Percentiles rank a stretch among this genome's conserved stretches.
phyloP scores from a whole-genome alignment of 2,797 vertebrate species.

The Sternarchorhynchus goeldii region DNA sequence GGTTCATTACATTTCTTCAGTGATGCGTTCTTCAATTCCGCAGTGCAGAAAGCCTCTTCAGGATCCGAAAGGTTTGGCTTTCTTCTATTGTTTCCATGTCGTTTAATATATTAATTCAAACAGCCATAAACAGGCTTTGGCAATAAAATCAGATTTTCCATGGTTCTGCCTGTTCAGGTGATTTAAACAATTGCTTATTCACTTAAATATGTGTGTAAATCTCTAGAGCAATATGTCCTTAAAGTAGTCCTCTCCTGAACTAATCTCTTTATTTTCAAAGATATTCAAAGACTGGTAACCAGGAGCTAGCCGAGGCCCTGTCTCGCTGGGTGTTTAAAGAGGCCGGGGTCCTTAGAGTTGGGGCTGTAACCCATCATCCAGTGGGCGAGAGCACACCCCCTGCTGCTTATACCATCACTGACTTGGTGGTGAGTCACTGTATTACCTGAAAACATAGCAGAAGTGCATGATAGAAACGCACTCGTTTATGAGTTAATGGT shows the following conservation, averaged over 20 bases:
- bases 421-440: constrained; percentile 87
- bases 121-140: too few relatives aligned
- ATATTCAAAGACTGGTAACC: constrained; percentile 88
- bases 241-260: not conserved
- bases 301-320: constrained; percentile 87
- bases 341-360: constrained; percentile 93
- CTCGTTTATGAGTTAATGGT: not conserved
- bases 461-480: too few relatives aligned
- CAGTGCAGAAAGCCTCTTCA: constrained; percentile 87
- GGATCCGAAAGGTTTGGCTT: constrained; percentile 84
- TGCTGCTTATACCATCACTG: constrained; percentile 92
- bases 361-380: constrained; percentile 90
- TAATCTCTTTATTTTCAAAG: constrained; percentile 63
- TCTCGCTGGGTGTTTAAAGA: constrained; percentile 99
- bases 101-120: too few relatives aligned
- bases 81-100: not conserved
- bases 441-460: too few relatives aligned
- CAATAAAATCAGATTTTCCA: not conserved
- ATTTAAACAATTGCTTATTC: too few relatives aligned
- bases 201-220: too few relatives aligned
- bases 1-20: constrained; percentile 98
- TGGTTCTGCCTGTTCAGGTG: too few relatives aligned
- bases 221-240: too few relatives aligned
- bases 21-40: constrained; percentile 91
- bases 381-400: constrained; percentile 89